These are phyloP conservation scores for Aselliscus stoliczkanus DNA, from an alignment of 2,797 vertebrate species.

Conservation along the genomic window DNA sequence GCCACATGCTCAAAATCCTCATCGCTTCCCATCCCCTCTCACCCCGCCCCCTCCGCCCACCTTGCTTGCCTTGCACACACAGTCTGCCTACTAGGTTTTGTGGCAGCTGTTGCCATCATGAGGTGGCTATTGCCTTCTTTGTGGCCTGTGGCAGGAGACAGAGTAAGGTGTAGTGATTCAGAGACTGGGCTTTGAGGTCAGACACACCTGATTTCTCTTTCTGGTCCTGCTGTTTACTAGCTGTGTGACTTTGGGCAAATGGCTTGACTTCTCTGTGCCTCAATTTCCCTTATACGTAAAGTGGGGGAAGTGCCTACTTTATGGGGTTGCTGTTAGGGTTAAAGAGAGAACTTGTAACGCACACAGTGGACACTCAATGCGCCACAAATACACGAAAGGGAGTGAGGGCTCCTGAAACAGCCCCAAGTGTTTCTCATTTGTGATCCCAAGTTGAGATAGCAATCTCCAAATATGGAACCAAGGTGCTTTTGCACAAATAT, in stretches of 20 bases:
- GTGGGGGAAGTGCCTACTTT: background rate
- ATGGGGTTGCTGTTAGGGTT: background rate
- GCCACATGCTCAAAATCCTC: background rate
- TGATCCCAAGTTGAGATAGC: background rate
- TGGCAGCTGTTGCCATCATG: background rate
- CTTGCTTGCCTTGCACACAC: background rate
- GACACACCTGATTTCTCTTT: background rate
- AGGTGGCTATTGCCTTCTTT: background rate
- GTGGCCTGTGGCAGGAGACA: background rate
- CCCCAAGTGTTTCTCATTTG: background rate
- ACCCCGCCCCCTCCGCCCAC: too few species aligned
- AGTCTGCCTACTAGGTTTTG: background rate
- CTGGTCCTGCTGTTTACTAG: background rate
- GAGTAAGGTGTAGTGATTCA: background rate
- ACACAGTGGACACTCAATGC: rapidly evolving
- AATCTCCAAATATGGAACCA: background rate
- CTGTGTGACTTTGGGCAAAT: background rate
- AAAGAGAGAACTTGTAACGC: background rate
- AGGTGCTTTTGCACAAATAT: background rate
- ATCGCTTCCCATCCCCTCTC: background rate
- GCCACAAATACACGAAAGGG: background rate
- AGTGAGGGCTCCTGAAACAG: background rate
- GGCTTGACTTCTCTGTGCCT: background rate
- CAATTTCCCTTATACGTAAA: background rate
- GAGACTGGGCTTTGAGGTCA: background rate